Base-by-base conservation (phyloP, 2,888 invertebrate species). In the Cylloceria caligata region DNA sequence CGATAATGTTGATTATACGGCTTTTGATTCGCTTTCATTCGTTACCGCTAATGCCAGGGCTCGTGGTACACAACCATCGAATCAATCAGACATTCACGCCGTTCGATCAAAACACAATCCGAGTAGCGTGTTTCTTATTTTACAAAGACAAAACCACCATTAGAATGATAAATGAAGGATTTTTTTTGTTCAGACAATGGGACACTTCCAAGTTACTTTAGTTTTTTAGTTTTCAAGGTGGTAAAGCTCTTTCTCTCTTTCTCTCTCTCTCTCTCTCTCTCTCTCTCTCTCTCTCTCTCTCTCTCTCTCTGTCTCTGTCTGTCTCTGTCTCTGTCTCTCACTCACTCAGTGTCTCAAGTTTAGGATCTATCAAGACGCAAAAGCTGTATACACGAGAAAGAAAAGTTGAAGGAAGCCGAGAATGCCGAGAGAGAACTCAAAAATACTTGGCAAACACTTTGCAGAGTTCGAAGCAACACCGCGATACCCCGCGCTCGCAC, bases 21-120 rank as follows among this genome's bases (percentile, higher is more conserved):
- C 60, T 34, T 60, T 81, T 69, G 55, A 72, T 68, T 80, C 71
- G 82, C 82, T 85, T 83, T 72, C 71, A 80, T 67, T 76, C 68
- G 72, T 72, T 78, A 67, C 77, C 68, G 79, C 72, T 64, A 79
- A 57, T 73, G 52, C 73, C 47, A 71, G 73, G 67, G 27, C 71
- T 67, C 71, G 68, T 71, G 74, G 67, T 78, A 82, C 84, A 87
- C n/a, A 87, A 88, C 88, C 89, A 90, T 88, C 89, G 89, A 90
- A 89, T 88, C 88, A 89, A 89, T 90, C 89, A 87, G 85, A 84
- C 82, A 75, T 77, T 86, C 80, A 34, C 60, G 80, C 81, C 81
- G 81, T 83, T 83, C 79, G 74, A 73, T 52, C 45, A 30, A n/a
- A 13, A 57, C 19, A 72, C 42, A 57, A 30, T 64, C 13, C 49